Conservation (phyloP, 1,140 invertebrate genomes). For the Zaprionus ghesquierei region DNA sequence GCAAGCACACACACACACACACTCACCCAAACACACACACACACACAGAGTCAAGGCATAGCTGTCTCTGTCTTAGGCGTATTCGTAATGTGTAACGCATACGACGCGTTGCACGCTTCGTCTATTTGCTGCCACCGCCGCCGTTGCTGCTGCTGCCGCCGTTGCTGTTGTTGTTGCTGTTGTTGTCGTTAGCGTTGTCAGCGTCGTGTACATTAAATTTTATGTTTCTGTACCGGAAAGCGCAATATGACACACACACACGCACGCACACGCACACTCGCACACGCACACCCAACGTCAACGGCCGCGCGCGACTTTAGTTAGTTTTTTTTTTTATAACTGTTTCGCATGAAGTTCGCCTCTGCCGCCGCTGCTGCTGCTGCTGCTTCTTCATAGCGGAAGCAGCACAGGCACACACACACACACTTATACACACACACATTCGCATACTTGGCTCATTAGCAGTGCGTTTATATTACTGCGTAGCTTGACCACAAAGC, state of each 20-base stretch:
- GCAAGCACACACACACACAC: constrained; percentile 17
- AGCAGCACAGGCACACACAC: constrained; percentile 55
- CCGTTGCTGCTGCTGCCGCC: background rate
- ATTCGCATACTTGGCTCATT: constrained; percentile 15
- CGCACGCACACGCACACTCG: background rate
- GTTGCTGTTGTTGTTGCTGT: constrained; percentile 23
- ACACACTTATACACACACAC: constrained; percentile 48
- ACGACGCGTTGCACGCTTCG: constrained; percentile 68
- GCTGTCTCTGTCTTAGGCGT: constrained; percentile 1
- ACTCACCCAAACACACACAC: background rate
- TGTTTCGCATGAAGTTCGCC: constrained; percentile 66
- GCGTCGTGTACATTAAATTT: constrained; percentile 74
- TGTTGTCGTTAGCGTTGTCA: constrained; percentile 57
- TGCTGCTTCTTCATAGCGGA: constrained; percentile 51
- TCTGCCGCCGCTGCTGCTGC: constrained; percentile 5
- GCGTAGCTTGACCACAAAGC: background rate
- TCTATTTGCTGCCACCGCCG: constrained; percentile 31
- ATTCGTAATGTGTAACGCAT: constrained; percentile 74
- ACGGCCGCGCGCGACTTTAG: constrained; percentile 42
- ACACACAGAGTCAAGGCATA: background rate
- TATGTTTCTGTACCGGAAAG: constrained; percentile 78
- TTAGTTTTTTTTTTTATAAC: constrained; percentile 60
- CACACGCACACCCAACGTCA: background rate
- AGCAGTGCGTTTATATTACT: constrained; percentile 42
- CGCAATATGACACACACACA: constrained; percentile 62